These are phyloP conservation scores for Protaetia brevitarsis DNA, from an alignment of 1,140 invertebrate species.

Conservation along the genomic window DNA sequence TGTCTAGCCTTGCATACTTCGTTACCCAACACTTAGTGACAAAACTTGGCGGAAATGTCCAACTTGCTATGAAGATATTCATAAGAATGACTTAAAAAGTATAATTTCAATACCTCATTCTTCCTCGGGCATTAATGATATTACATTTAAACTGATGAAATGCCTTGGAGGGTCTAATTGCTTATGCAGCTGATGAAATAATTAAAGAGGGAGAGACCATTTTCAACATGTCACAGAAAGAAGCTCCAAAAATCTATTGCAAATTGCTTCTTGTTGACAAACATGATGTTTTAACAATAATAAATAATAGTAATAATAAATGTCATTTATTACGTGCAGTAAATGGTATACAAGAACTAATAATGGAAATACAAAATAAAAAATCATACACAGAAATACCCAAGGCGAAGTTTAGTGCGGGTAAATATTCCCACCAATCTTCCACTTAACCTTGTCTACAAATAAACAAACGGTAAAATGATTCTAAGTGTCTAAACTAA, in stretches of 20 bases:
- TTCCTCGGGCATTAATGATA: constrained; percentile 66
- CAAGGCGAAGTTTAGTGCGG: too few relatives aligned
- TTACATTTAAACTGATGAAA: constrained; percentile 85
- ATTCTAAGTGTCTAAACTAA: too few relatives aligned
- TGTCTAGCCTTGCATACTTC: constrained; percentile 91
- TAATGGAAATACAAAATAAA: too few relatives aligned
- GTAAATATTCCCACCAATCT: too few relatives aligned
- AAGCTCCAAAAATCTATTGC: constrained; percentile 55
- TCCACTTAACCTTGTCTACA: too few relatives aligned
- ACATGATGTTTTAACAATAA: constrained; percentile 62
- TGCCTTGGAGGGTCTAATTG: constrained; percentile 75
- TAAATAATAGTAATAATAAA: too few relatives aligned
- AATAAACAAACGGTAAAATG: too few relatives aligned
- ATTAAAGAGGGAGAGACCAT: constrained; percentile 36
- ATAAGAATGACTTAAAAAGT: constrained; percentile 73
- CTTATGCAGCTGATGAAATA: constrained; percentile 59
- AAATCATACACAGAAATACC: too few relatives aligned
- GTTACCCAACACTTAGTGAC: constrained; percentile 83
- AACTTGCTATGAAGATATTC: constrained; percentile 78
- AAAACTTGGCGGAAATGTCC: constrained; percentile 78
- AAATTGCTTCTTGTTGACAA: constrained; percentile 74
- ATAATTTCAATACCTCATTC: constrained; percentile 55
- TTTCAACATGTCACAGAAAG: constrained; percentile 52
- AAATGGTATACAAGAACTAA: too few relatives aligned
- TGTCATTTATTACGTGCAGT: too few relatives aligned